phyloP scores from a whole-genome alignment of 2,888 invertebrate species.

The Hypomecis punctinalis region DNA sequence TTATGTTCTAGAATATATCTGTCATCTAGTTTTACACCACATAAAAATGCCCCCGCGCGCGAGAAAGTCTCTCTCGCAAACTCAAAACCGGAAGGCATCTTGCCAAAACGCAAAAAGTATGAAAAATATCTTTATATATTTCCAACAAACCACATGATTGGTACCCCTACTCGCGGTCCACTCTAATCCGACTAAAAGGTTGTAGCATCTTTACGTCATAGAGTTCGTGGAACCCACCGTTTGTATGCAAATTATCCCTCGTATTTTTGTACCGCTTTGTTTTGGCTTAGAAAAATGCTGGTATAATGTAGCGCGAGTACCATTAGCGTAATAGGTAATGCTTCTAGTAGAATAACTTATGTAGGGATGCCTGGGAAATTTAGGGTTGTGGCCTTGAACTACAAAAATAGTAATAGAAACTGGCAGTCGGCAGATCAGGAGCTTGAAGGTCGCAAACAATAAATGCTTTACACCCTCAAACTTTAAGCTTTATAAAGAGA shows the following conservation, averaged over 20 bases:
- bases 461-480: too few relatives aligned
- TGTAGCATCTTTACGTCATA: slow-evolving; percentile 50
- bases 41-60: too few relatives aligned
- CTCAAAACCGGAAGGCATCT: too few relatives aligned
- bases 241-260: slow-evolving; percentile 63
- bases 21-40: too few relatives aligned
- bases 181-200: slow-evolving; percentile 67
- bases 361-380: slow-evolving; percentile 11
- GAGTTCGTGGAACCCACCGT: slow-evolving; percentile 55
- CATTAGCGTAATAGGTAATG: slow-evolving; percentile 33
- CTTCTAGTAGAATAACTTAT: slow-evolving; percentile 17
- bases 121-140: too few relatives aligned
- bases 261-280: slow-evolving; percentile 48
- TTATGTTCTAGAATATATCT: too few relatives aligned
- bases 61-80: too few relatives aligned
- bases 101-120: too few relatives aligned
- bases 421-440: not conserved
- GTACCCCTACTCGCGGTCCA: slow-evolving; percentile 27
- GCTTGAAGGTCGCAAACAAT: too few relatives aligned
- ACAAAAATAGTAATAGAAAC: not conserved
- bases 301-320: slow-evolving; percentile 41
- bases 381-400: not conserved
- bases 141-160: too few relatives aligned
- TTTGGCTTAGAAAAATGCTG: slow-evolving; percentile 49
- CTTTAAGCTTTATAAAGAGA: too few relatives aligned